Percentiles rank a stretch among this genome's conserved stretches.
Evolutionary conservation across 64 coral and sea anemone genomes (phyloP).

Genomic region (Anthopleura sola): DNA sequence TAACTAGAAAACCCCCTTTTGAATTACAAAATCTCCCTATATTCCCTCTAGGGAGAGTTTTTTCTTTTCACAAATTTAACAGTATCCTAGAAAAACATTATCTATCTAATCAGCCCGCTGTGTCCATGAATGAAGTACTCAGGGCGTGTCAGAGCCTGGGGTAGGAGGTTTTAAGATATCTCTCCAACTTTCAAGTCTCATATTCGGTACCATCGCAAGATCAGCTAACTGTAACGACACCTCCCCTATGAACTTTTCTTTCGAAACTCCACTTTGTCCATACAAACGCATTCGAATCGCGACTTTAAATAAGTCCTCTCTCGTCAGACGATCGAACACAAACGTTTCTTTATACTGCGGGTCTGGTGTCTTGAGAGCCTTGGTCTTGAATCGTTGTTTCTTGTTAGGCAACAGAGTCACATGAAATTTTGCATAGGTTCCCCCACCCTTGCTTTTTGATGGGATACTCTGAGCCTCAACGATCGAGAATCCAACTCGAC

Average conservation of each 20-base stretch:
- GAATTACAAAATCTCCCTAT: neutral
- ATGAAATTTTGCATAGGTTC: conserved; percentile 62
- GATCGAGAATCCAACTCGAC: conserved; percentile 58
- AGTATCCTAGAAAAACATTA: neutral
- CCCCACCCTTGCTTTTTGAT: conserved; percentile 58
- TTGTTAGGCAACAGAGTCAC: conserved; percentile 57
- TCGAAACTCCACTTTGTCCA: conserved; percentile 67
- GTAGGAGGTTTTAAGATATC: conserved; percentile 21
- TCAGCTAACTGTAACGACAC: conserved; percentile 67
- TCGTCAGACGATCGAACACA: conserved; percentile 78
- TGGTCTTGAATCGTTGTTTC: conserved; percentile 82
- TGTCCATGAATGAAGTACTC: neutral
- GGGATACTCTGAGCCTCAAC: conserved; percentile 69
- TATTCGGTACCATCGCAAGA: conserved; percentile 43
- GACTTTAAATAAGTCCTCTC: conserved; percentile 78
- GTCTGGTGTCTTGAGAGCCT: conserved; percentile 51
- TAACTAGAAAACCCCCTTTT: neutral
- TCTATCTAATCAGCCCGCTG: neutral
- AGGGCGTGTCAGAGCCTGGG: neutral
- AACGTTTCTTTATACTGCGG: conserved; percentile 79
- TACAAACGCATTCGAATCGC: conserved; percentile 76
- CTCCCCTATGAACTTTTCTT: conserved; percentile 74
- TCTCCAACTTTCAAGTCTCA: conserved; percentile 69
- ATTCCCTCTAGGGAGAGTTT: neutral
- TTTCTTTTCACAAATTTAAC: neutral